Evolutionary conservation across 2,888 invertebrate species (phyloP), one percentile per base, ranked within the genome.

Genomic region (Troilus luridus): DNA sequence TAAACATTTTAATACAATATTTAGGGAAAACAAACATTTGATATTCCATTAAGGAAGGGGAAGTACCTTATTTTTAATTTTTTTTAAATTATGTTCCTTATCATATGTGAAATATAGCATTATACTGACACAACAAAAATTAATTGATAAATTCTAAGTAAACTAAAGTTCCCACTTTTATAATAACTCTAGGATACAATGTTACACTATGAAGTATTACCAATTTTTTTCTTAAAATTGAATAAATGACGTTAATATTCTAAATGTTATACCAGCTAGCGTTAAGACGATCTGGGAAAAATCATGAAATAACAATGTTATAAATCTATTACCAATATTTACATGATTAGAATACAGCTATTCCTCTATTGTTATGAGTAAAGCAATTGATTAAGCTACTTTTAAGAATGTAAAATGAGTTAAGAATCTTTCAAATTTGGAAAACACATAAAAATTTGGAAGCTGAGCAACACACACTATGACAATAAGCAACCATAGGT

Each of bases 201-300:
- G 88, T 88, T 88, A 88, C 41, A 64, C 88, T 88, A 88, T 88
- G 88, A 88, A 88, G 62, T 88, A 88, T 27, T 81, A 81, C 81
- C 81, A 81, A 54, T 88, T 60, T 88, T 88, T 27, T 54, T 62
- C 88, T 88, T 88, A 88, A 60, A 88, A 62, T 88, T 88, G 64
- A 59, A 88, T 88, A 88, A 88, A 88, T 88, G 88, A 88, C 88
- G 64, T 88, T 88, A 88, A 88, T 88, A 88, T 88, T 88, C 88
- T 88, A 88, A 88, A 88, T 88, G 64, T 88, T 88, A 88, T 88
- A 88, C 64, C 88, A 88, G 88, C 88, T 88, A 88, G 88, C 88
- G 88, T 88, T 88, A 88, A 88, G 88, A 62, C 88, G 88, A 88
- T 62, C 88, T 88, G 88, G 88, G 88, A 88, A 88, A 64, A 88